phyloP scores from a whole-genome alignment of 2,888 invertebrate genomes.

The Marronus borbonicus region DNA sequence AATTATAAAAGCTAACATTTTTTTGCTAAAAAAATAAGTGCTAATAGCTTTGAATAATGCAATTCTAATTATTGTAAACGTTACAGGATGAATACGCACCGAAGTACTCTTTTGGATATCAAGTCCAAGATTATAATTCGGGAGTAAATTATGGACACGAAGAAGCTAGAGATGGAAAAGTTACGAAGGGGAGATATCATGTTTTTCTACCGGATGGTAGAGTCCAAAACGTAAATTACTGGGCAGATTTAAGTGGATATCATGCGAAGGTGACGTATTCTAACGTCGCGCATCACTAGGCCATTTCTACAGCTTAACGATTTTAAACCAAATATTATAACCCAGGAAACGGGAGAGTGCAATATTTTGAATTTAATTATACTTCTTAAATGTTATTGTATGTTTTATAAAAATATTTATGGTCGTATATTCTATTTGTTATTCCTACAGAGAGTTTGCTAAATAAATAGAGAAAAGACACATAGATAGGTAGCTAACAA shows the following conservation, averaged over 20 bases:
- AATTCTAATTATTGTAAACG: neutral
- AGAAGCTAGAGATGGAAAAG: slow-evolving; percentile 79
- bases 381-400: neutral
- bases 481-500: too few species aligned
- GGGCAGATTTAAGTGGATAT: slow-evolving; percentile 83
- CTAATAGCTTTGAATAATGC: too few species aligned
- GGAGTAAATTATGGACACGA: slow-evolving; percentile 86
- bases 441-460: too few species aligned
- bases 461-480: too few species aligned
- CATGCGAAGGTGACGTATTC: slow-evolving; percentile 84
- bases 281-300: slow-evolving; percentile 61
- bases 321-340: slow-evolving; percentile 31
- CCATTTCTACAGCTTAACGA: neutral
- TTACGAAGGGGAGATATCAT: slow-evolving; percentile 83
- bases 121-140: slow-evolving; percentile 80
- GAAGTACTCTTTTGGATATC: slow-evolving; percentile 76
- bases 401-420: neutral
- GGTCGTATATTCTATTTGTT: too few species aligned
- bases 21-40: too few species aligned
- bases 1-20: too few species aligned
- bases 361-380: slow-evolving; percentile 45
- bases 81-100: slow-evolving; percentile 62
- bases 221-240: slow-evolving; percentile 84
- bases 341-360: slow-evolving; percentile 49
- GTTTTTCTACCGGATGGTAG: slow-evolving; percentile 86